phyloP scores from a whole-genome alignment of 2,888 invertebrate species.

The Tenodera sinensis region DNA sequence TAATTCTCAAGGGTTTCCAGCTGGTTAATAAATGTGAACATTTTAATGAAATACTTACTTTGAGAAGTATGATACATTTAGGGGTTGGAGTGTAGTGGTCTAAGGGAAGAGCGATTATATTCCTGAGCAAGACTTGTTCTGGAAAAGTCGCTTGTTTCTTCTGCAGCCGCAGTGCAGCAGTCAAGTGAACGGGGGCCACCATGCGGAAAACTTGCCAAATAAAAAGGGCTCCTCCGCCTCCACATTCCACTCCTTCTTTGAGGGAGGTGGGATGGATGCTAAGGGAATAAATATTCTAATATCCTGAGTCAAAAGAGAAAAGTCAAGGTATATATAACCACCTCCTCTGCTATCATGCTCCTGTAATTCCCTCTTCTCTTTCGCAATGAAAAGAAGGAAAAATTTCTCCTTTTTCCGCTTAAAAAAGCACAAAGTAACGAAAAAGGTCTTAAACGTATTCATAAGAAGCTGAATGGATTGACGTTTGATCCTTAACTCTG shows the following conservation, averaged over 20 bases:
- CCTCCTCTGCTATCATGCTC: slow-evolving; percentile 19
- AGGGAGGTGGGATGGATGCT: neutral
- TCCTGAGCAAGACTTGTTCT: too few species aligned
- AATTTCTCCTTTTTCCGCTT: slow-evolving; percentile 25
- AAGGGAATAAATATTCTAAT: slow-evolving; percentile 27
- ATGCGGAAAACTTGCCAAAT: slow-evolving; percentile 22
- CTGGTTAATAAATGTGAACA: too few species aligned
- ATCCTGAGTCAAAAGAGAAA: slow-evolving; percentile 20
- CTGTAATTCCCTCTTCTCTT: slow-evolving; percentile 28
- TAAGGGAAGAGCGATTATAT: too few species aligned
- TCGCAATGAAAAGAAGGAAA: slow-evolving; percentile 15
- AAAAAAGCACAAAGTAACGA: slow-evolving; percentile 28
- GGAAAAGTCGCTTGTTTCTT: neutral
- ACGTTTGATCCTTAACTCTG: slow-evolving; percentile 33
- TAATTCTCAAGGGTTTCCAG: too few species aligned
- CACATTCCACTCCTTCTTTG: slow-evolving; percentile 8
- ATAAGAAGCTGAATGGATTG: slow-evolving; percentile 34
- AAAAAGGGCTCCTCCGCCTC: slow-evolving; percentile 11
- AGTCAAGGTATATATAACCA: slow-evolving; percentile 16
- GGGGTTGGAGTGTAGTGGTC: too few species aligned
- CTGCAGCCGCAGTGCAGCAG: neutral
- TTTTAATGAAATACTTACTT: too few species aligned
- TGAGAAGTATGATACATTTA: too few species aligned
- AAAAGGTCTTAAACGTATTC: slow-evolving; percentile 30
- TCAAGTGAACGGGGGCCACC: slow-evolving; percentile 3